These are phyloP conservation scores for Probosciger aterrimus DNA, from an alignment of 2,113 vertebrate species.

Conservation along the genomic window DNA sequence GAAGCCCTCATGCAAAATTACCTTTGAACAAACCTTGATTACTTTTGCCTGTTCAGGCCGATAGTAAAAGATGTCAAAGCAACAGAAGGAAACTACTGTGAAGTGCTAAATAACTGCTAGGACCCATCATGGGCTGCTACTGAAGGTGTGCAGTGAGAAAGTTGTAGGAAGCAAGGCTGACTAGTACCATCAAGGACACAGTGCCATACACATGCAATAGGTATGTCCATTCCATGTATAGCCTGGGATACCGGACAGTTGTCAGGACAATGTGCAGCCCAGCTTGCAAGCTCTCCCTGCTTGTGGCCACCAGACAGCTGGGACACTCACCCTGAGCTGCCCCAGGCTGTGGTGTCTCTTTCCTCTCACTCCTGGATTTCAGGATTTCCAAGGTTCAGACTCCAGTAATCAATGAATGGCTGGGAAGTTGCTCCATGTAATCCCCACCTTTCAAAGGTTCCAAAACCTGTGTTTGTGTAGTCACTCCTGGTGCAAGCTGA, in stretches of 20 bases:
- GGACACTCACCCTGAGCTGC: neutral
- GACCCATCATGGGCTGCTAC: neutral
- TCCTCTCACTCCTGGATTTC: neutral
- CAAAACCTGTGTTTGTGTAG: accelerated
- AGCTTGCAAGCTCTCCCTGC: neutral
- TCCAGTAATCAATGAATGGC: neutral
- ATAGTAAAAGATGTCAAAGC: neutral
- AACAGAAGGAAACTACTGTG: neutral
- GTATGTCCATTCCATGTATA: accelerated
- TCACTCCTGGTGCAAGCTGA: neutral
- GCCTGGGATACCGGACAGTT: neutral
- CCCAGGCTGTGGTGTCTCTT: neutral
- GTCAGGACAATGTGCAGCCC: no score
- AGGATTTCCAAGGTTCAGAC: no score
- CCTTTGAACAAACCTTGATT: neutral
- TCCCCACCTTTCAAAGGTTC: neutral
- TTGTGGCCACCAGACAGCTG: neutral
- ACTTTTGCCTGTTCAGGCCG: neutral
- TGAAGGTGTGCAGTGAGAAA: neutral
- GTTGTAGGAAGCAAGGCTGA: neutral
- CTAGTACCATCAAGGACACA: accelerated
- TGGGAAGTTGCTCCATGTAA: neutral
- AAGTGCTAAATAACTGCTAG: neutral
- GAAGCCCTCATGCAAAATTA: neutral
- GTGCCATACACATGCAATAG: neutral